Conservation (phyloP, 2,113 vertebrate species). For the Scartelaos histophorus region DNA sequence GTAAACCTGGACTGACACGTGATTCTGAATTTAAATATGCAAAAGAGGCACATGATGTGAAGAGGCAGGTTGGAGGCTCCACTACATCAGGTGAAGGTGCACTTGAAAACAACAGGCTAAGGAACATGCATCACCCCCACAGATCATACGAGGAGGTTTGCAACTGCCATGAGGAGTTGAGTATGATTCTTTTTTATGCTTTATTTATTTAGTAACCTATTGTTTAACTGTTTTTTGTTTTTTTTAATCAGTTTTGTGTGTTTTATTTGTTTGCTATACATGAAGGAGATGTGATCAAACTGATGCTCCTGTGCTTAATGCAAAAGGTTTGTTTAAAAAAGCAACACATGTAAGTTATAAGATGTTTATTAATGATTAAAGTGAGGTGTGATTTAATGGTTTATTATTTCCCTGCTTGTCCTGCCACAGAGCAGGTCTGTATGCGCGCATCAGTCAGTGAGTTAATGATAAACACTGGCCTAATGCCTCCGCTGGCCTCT, state of each 20-base stretch:
- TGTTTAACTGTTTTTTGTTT: too few species aligned
- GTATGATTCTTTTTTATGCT: not conserved
- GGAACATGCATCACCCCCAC: not conserved
- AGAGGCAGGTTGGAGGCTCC: not conserved
- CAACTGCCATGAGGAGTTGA: not conserved
- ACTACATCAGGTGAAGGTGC: not conserved
- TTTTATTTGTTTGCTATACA: not conserved
- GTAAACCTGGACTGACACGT: not conserved
- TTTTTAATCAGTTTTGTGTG: too few species aligned
- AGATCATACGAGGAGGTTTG: not conserved
- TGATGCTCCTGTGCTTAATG: too few species aligned
- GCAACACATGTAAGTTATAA: too few species aligned
- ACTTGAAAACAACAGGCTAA: not conserved
- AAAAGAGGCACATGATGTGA: not conserved
- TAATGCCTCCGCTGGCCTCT: not conserved
- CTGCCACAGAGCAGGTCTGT: not conserved
- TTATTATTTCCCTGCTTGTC: not conserved
- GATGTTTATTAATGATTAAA: too few species aligned
- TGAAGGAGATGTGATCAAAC: too few species aligned
- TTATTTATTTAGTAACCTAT: not conserved
- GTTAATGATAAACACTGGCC: not conserved
- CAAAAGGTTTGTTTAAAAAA: too few species aligned
- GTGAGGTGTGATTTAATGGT: not conserved
- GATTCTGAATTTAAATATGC: slow-evolving; percentile 1
- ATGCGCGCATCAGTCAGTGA: not conserved